phyloP scores from a whole-genome alignment of 53 echinoderm and acorn worm species.

The Patiria pectinifera region DNA sequence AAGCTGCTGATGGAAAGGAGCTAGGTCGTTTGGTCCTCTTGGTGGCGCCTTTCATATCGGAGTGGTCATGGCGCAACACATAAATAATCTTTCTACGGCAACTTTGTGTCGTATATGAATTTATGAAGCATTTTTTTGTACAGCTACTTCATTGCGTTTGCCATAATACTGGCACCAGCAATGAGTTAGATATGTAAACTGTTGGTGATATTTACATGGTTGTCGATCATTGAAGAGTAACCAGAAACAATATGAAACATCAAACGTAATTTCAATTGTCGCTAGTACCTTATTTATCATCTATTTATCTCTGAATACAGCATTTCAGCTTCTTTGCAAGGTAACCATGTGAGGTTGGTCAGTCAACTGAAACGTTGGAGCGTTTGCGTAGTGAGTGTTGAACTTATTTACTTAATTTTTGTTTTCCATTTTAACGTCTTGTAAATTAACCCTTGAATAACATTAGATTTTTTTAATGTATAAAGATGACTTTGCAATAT shows the following conservation, averaged over 20 bases:
- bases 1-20: neutral
- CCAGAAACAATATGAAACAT: neutral
- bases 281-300: neutral
- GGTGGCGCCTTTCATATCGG: neutral
- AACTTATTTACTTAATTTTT: neutral
- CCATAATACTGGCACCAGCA: too few relatives aligned
- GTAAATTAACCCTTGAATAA: conserved; percentile 36
- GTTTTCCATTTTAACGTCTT: conserved; percentile 28
- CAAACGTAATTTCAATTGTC: neutral
- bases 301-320: neutral
- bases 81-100: neutral
- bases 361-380: neutral
- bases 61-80: neutral
- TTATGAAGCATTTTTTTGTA: neutral
- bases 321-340: neutral
- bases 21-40: neutral
- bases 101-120: neutral
- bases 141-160: neutral
- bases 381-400: neutral
- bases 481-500: conserved; percentile 55
- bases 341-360: neutral
- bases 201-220: neutral
- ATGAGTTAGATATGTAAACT: neutral
- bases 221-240: neutral
- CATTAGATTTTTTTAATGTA: conserved; percentile 49